These are phyloP conservation scores for Latheticus oryzae DNA, from an alignment of 2,888 invertebrate species.

Conservation along the genomic window DNA sequence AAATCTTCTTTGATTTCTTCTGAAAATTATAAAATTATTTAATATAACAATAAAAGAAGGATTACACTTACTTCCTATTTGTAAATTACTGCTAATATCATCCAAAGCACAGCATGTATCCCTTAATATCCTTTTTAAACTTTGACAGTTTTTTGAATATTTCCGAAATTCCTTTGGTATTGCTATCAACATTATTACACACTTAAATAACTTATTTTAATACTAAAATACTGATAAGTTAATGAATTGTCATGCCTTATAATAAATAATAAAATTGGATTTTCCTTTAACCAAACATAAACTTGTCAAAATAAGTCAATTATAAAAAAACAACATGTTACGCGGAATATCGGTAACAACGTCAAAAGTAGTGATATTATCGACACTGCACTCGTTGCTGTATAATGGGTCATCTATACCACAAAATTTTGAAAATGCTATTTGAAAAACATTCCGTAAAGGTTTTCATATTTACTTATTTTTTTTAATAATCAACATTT, in stretches of 20 bases:
- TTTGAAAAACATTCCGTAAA: too few relatives aligned
- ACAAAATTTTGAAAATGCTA: too few relatives aligned
- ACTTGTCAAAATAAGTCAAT: slow-evolving; percentile 25
- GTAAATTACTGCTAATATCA: slow-evolving; percentile 60
- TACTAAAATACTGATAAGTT: slow-evolving; percentile 39
- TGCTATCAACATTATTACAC: slow-evolving; percentile 53
- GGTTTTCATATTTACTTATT: too few relatives aligned
- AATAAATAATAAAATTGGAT: slow-evolving; percentile 23
- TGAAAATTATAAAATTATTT: slow-evolving; percentile 42
- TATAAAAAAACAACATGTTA: slow-evolving; percentile 5
- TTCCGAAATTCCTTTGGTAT: slow-evolving; percentile 61
- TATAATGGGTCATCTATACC: too few relatives aligned
- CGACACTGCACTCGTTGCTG: too few relatives aligned
- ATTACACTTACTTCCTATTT: slow-evolving; percentile 61
- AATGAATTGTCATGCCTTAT: slow-evolving; percentile 38
- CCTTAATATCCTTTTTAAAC: slow-evolving; percentile 59
- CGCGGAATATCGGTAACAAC: neutral
- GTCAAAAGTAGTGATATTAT: too few relatives aligned
- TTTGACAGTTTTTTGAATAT: slow-evolving; percentile 61
- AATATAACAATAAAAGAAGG: neutral
- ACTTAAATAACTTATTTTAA: slow-evolving; percentile 27
- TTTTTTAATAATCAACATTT: too few relatives aligned
- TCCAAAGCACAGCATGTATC: slow-evolving; percentile 62
- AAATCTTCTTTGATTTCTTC: slow-evolving; percentile 62
- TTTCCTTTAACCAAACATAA: slow-evolving; percentile 24